Conservation (phyloP, 2,113 vertebrate species). For the Crotalus tigris region DNA sequence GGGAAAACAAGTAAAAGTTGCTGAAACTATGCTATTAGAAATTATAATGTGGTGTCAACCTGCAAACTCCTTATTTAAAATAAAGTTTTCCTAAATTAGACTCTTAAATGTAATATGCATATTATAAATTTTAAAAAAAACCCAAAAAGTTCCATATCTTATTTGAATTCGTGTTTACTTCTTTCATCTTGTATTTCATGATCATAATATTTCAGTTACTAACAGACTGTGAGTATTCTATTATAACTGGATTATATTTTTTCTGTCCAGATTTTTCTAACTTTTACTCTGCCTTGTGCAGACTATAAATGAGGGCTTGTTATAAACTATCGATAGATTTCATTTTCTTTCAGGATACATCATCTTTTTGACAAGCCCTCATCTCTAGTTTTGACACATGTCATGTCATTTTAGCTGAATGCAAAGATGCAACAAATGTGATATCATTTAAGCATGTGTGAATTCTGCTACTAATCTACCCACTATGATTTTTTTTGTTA, state of each 20-base stretch:
- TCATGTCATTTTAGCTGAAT: constrained; percentile 1
- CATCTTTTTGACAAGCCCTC: not conserved
- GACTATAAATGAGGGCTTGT: constrained; percentile 42
- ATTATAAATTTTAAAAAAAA: not conserved
- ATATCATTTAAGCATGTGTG: not conserved
- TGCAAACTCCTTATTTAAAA: not conserved
- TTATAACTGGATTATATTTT: not conserved
- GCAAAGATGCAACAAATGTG: not conserved
- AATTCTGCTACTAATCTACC: not conserved
- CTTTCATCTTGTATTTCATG: constrained; percentile 18
- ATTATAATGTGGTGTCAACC: not conserved
- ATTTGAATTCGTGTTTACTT: constrained; percentile 26
- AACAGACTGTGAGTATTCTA: constrained; percentile 58
- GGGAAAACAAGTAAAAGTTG: not conserved
- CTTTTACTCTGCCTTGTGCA: constrained; percentile 42
- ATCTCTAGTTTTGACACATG: not conserved
- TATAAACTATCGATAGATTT: not conserved
- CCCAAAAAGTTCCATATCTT: not conserved
- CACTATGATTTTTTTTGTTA: not conserved
- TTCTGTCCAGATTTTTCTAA: constrained; percentile 36
- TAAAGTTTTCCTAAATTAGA: not conserved
- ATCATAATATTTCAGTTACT: constrained; percentile 34
- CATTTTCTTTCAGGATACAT: not conserved
- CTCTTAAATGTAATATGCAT: not conserved
- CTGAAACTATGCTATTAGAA: not conserved